Evolutionary conservation across 2,113 vertebrate genomes (phyloP), one percentile per base, ranked within the genome.

Genomic region (Amphiprion ocellaris): DNA sequence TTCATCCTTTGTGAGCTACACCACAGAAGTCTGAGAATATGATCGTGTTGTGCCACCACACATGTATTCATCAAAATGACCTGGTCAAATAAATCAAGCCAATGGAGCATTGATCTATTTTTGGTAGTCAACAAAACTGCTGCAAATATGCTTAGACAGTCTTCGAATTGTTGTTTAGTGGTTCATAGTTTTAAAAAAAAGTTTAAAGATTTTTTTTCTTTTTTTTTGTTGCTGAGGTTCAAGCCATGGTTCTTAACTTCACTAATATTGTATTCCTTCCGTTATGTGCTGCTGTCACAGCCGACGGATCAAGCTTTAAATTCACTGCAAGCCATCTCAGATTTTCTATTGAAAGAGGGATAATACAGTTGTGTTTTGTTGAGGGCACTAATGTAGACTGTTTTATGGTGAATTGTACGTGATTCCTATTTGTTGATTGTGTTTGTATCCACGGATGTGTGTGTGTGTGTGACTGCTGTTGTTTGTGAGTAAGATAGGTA

Each of bases 261-360:
- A 28, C 59, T 66, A 49, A 65, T 72, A 67, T 83, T 72, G 30
- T 23, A n/a, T 83, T 85, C 30, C 62, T 73, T 75, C 73, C 77
- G 56, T 84, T 79, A 65, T 79, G 65, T 83, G 68, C 82, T 62
- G 69, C 81, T 65, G 66, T 90, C 87, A 83, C 76, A 55, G 86
- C 49, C 33, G 10, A 73, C 21, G 50, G 72, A 76, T 84, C 67
- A 58, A 72, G 69, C 71, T 81, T 85, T 79, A 64, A 81, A 83
- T 82, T 86, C 84, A 78, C 52, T 28, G 67, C 74, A 44, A 69
- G 55, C 63, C 37, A 24, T 89, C 77, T 77, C 79, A 19, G 44
- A 79, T 84, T 74, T 80, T 55, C 70, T 70, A 73, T 87, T 89
- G 88, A 90, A 82, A 78, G 17, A 60, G 53, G 54, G 52, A 88